phyloP scores from a whole-genome alignment of 1,140 invertebrate species.

The Archivesica marissinica region DNA sequence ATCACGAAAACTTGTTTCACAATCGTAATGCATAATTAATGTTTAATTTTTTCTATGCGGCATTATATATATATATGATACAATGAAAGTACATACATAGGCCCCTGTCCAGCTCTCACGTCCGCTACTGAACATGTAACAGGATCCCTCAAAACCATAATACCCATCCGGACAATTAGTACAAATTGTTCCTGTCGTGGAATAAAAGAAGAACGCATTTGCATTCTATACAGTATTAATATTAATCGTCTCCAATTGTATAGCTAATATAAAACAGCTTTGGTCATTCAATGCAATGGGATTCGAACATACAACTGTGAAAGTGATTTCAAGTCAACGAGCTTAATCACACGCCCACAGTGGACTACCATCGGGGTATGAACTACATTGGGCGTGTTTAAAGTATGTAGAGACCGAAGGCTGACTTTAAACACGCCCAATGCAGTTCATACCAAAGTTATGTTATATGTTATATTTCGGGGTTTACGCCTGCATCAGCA shows the following conservation, averaged over 20 bases:
- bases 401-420: too few species aligned
- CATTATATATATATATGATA: neutral
- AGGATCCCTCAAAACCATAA: conserved; percentile 1
- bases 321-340: neutral
- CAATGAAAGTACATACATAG: neutral
- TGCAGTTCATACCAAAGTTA: too few species aligned
- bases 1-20: neutral
- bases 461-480: too few species aligned
- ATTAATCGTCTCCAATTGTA: too few species aligned
- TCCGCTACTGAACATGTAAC: conserved; percentile 30
- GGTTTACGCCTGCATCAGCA: too few species aligned
- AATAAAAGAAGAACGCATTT: neutral
- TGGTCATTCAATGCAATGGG: neutral
- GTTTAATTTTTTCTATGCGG: neutral
- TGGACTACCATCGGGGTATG: neutral
- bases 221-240: too few species aligned
- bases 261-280: too few species aligned
- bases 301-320: neutral
- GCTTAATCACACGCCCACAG: neutral
- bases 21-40: neutral
- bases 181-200: neutral
- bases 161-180: conserved; percentile 26
- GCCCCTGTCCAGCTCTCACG: conserved; percentile 19
- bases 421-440: too few species aligned
- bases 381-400: too few species aligned